phyloP scores from a whole-genome alignment of 2,888 invertebrate species.

The Philopedon plagiatum region DNA sequence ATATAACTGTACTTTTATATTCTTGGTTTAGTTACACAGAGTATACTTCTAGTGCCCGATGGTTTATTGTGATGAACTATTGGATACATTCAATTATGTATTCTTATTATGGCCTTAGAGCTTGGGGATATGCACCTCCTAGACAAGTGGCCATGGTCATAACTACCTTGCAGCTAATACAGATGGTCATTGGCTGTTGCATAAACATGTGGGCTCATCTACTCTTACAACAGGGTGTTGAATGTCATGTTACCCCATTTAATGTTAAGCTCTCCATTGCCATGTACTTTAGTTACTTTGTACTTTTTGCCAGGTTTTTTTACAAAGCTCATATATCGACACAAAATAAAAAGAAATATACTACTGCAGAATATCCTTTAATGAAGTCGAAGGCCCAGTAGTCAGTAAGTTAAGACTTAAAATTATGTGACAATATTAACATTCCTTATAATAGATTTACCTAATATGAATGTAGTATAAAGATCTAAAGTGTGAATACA shows the following conservation, averaged over 20 bases:
- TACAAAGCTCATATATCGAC: constrained; percentile 87
- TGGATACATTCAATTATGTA: constrained; percentile 94
- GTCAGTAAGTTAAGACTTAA: constrained; percentile 21
- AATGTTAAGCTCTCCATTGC: constrained; percentile 91
- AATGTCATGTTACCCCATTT: constrained; percentile 87
- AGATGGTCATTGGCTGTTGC: constrained; percentile 95
- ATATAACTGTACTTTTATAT: constrained; percentile 94
- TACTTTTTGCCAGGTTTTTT: constrained; percentile 94
- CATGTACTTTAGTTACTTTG: constrained; percentile 96
- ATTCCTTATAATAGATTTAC: constrained; percentile 1
- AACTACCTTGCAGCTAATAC: constrained; percentile 89
- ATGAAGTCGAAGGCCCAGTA: constrained; percentile 68
- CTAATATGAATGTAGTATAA: too few relatives aligned
- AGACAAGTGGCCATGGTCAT: constrained; percentile 90
- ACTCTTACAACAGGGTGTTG: constrained; percentile 79
- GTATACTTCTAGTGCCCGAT: constrained; percentile 90
- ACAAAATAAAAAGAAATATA: constrained; percentile 63
- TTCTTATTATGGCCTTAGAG: constrained; percentile 88
- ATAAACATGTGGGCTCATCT: constrained; percentile 93
- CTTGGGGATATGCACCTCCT: constrained; percentile 89
- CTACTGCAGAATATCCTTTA: constrained; percentile 65
- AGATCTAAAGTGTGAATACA: neutral
- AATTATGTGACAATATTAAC: constrained; percentile 15
- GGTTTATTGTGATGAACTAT: constrained; percentile 97
- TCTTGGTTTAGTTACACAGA: constrained; percentile 95